Percentiles rank a stretch among this genome's conserved stretches.
Evolutionary conservation across 2,113 vertebrate species (phyloP).

Genomic region (Chaetodon auriga): DNA sequence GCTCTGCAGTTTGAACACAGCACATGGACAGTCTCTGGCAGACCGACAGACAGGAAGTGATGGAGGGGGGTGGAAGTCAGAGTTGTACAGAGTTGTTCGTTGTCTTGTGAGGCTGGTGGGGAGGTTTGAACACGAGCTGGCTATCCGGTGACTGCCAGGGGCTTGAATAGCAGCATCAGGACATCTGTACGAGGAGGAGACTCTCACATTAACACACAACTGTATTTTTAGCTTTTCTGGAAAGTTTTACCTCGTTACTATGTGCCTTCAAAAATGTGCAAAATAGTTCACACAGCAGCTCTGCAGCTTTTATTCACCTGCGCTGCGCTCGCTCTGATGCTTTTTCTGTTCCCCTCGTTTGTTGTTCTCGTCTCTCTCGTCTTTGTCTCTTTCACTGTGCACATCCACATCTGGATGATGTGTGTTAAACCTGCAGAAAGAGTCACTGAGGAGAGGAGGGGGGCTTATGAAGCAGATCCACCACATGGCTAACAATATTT

Average conservation of each 20-base stretch:
- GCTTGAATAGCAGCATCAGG: slow-evolving; percentile 1
- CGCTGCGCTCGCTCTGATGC: neutral
- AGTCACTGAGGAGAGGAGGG: neutral
- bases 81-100: slow-evolving; percentile 77
- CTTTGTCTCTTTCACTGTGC: slow-evolving; percentile 6
- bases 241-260: slow-evolving; percentile 31
- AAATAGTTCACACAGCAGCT: slow-evolving; percentile 19
- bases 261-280: neutral
- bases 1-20: slow-evolving; percentile 69
- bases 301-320: slow-evolving; percentile 26
- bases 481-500: slow-evolving; percentile 67
- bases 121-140: slow-evolving; percentile 55
- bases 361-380: neutral
- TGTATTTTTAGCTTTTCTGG: slow-evolving; percentile 49
- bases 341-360: slow-evolving; percentile 1
- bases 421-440: slow-evolving; percentile 25
- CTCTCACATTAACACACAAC: slow-evolving; percentile 8
- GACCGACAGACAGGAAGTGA: slow-evolving; percentile 53
- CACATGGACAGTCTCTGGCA: slow-evolving; percentile 51
- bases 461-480: neutral
- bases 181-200: neutral
- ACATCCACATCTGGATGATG: slow-evolving; percentile 43
- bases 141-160: slow-evolving; percentile 51
- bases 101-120: slow-evolving; percentile 72
- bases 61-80: slow-evolving; percentile 27